A percentile compares a stretch with the other conserved stretches of the same genome.
phyloP scores from a whole-genome alignment of 2,113 vertebrate species.

The Coryphaenoides rupestris region DNA sequence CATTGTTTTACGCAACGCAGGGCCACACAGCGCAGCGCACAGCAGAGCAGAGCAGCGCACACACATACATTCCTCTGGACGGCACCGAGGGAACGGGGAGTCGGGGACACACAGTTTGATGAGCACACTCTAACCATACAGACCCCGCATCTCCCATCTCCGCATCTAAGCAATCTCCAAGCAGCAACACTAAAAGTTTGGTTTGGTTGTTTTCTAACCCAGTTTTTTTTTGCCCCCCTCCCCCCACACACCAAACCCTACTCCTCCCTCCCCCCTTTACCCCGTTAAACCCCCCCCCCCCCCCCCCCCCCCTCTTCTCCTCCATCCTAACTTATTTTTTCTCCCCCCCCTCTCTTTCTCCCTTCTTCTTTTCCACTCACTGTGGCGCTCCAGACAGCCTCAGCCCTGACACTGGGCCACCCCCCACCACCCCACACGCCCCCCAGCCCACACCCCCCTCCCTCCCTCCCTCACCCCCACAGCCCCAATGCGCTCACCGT shows the following conservation, averaged over 20 bases:
- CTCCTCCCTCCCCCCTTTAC: conserved; percentile 21
- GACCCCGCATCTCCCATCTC: conserved; percentile 1
- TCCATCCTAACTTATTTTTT: conserved; percentile 27
- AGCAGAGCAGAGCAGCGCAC: too few relatives aligned
- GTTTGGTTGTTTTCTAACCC: conserved; percentile 40
- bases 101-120: background rate
- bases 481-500: conserved; percentile 68
- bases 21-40: too few relatives aligned
- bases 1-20: background rate
- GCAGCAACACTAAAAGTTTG: conserved; percentile 46
- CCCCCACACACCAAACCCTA: conserved; percentile 10
- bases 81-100: background rate
- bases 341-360: background rate
- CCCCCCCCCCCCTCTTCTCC: conserved; percentile 12
- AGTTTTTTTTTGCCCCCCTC: conserved; percentile 51
- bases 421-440: too few relatives aligned
- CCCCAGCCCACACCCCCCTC: too few relatives aligned
- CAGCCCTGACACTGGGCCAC: conserved; percentile 69
- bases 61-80: background rate
- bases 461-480: too few relatives aligned
- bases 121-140: background rate
- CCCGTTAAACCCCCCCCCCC: conserved; percentile 27
- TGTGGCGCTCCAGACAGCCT: conserved; percentile 57
- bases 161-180: conserved; percentile 37
- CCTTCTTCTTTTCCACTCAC: conserved; percentile 49